Conservation (phyloP, 2,888 invertebrate species). For the Automeris io region DNA sequence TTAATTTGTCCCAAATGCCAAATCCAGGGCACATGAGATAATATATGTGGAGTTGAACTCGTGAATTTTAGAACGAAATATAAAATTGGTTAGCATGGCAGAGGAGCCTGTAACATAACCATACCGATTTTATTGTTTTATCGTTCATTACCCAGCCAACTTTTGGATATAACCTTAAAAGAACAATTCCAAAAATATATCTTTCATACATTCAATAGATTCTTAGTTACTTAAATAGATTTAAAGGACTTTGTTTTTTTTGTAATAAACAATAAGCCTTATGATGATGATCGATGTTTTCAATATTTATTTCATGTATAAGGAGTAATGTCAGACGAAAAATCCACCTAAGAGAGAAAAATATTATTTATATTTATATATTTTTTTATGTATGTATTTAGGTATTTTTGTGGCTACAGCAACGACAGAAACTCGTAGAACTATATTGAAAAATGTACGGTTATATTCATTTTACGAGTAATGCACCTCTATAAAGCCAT, state of each 20-base stretch:
- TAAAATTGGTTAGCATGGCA: slow-evolving; percentile 8
- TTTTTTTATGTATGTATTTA: too few relatives aligned
- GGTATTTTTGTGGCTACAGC: too few relatives aligned
- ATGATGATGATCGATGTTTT: neutral
- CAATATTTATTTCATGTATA: too few relatives aligned
- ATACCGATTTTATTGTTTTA: neutral
- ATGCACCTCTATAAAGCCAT: neutral
- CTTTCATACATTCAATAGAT: neutral
- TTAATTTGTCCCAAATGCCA: neutral
- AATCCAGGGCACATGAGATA: neutral
- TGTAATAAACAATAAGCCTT: neutral
- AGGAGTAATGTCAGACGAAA: too few relatives aligned
- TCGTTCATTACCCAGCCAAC: neutral
- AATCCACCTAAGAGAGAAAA: too few relatives aligned
- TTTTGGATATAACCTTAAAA: neutral
- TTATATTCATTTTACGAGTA: neutral
- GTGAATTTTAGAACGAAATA: slow-evolving; percentile 2
- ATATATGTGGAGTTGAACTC: neutral
- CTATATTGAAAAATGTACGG: neutral
- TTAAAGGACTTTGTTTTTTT: too few relatives aligned
- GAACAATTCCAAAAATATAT: neutral
- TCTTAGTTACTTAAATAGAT: too few relatives aligned
- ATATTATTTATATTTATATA: too few relatives aligned
- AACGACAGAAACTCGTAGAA: too few relatives aligned
- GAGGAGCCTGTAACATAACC: neutral